Base-by-base conservation (phyloP, 2,797 vertebrate species). In the Neostethus bicornis region DNA sequence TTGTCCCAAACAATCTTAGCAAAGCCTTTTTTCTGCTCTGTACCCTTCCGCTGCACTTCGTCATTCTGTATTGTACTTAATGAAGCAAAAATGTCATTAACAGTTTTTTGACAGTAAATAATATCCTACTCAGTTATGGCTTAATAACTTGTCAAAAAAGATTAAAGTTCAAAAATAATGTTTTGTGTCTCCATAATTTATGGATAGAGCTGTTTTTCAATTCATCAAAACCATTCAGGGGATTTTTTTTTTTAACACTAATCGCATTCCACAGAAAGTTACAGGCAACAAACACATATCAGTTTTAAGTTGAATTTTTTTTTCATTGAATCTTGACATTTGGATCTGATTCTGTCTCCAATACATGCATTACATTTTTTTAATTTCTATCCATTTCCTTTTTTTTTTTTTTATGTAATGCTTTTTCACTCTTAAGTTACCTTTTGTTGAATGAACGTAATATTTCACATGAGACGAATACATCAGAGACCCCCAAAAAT, bases 81-180 rank as follows among this genome's bases (percentile, higher is more conserved):
- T 70, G 61, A 60, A 64, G 51, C 62, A 74, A 61, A 63, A 56
- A 67, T 61, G 46, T 52, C 28, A 48, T 58, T 65, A 66, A 51
- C 42, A 28, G 7, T 34, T 52, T 73, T 47, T 25, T 67, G 53
- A 59, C 46, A 59, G 24, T 34, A 38, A 47, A 39, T 62, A 46
- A 58, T 54, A 24, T 46, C 29, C 26, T 58, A 21, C 39, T 52
- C 24, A 39, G 11, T 7, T 32, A 43, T 56, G 41, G 48, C 59
- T 59, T 62, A 66, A 52, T 59, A 55, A 47, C 42, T 19, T 70
- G 42, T 60, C 53, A 53, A 16, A 42, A 31, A 25, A 56, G 35
- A 52, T 41, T 49, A 45, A 37, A 54, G 49, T 26, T 9, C 4
- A 16, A 62, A 57, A 67, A 37, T 10, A 7, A n/a, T 17, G 31